Evolutionary conservation across 2,113 vertebrate species (phyloP).

Genomic region (Halcyon senegalensis): DNA sequence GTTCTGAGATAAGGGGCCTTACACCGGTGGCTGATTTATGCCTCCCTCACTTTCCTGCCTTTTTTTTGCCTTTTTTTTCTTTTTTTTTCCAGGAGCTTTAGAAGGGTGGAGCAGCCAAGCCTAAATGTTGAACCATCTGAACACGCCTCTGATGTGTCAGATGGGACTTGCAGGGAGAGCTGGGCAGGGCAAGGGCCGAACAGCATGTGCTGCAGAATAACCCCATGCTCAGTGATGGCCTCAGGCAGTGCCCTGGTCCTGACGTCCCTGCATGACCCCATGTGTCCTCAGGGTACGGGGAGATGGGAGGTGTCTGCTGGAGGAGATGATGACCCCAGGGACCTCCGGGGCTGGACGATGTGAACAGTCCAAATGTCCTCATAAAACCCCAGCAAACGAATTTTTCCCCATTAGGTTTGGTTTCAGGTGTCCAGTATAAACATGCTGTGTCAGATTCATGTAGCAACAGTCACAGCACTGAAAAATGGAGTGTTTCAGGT

Average conservation of each 20-base stretch:
- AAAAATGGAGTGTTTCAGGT: not conserved
- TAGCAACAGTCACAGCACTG: not conserved
- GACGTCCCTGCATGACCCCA: not conserved
- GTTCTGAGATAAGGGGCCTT: not conserved
- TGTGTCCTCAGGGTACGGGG: fast-evolving
- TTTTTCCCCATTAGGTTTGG: not conserved
- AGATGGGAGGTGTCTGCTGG: not conserved
- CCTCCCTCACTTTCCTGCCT: not conserved
- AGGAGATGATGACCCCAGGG: not conserved
- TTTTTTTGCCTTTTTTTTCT: not conserved
- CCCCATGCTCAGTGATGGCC: fast-evolving
- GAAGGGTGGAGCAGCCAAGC: not conserved
- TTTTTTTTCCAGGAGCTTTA: not conserved
- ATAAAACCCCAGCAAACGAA: not conserved
- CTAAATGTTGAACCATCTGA: not conserved
- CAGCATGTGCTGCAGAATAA: not conserved
- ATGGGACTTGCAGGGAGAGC: not conserved
- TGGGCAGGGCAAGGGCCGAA: not conserved
- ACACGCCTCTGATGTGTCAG: not conserved
- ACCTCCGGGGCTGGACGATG: not conserved
- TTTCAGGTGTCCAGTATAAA: not conserved
- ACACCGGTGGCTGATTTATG: not conserved
- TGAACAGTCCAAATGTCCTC: fast-evolving
- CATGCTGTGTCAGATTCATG: not conserved
- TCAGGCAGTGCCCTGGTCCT: not conserved